Conservation (phyloP, 2,888 invertebrate genomes). For the Caradrina kadenii region DNA sequence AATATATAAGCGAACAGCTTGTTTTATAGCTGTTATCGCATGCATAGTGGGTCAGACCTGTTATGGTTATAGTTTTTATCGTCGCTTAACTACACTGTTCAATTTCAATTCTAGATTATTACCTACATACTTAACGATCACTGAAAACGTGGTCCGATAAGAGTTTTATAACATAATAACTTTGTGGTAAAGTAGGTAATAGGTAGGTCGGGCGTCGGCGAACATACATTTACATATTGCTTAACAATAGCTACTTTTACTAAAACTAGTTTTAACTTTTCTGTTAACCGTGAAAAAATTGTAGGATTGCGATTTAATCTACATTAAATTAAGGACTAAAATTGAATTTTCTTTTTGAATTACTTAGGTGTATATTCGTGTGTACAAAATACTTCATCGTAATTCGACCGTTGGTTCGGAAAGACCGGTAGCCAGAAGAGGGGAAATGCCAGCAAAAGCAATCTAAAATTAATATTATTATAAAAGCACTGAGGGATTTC, state of each 20-base stretch:
- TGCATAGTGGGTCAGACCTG: slow-evolving; percentile 77
- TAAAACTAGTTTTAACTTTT: slow-evolving; percentile 34
- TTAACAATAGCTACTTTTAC: slow-evolving; percentile 46
- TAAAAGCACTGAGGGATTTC: slow-evolving; percentile 9
- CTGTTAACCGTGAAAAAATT: slow-evolving; percentile 41
- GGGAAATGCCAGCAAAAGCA: slow-evolving; percentile 16
- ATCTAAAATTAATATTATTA: slow-evolving; percentile 16
- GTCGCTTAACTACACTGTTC: slow-evolving; percentile 73
- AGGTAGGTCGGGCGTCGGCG: slow-evolving; percentile 39
- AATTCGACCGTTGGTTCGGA: slow-evolving; percentile 1
- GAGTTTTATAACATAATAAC: slow-evolving; percentile 67
- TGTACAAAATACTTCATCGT: background rate
- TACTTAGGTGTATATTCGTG: background rate
- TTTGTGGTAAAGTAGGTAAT: slow-evolving; percentile 60
- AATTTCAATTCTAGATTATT: slow-evolving; percentile 76
- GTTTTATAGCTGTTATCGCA: slow-evolving; percentile 78
- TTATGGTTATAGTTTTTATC: slow-evolving; percentile 79
- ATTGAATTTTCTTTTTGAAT: background rate
- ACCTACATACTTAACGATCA: slow-evolving; percentile 66
- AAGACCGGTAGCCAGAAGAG: slow-evolving; percentile 3
- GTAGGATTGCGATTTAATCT: slow-evolving; percentile 7
- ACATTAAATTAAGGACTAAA: background rate
- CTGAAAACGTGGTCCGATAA: slow-evolving; percentile 67
- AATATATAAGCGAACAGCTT: slow-evolving; percentile 73
- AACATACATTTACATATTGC: slow-evolving; percentile 62